Percentiles rank a stretch among this genome's conserved stretches.
Conservation (phyloP, 2,797 vertebrate species). For the Melanotaenia parkinsoni region DNA sequence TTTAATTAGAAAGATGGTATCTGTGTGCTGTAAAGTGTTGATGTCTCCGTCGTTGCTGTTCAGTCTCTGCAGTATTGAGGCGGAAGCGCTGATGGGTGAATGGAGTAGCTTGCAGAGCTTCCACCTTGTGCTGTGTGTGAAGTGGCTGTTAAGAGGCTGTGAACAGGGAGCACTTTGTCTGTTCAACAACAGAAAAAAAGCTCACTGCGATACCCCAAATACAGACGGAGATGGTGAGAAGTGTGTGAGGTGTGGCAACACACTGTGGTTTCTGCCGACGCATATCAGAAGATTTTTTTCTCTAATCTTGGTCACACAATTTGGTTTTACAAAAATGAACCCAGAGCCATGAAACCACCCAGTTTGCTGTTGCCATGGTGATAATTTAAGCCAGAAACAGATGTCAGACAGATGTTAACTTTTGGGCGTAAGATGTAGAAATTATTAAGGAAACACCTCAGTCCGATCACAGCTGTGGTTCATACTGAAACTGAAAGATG, state of each 20-base stretch:
- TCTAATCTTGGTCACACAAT: conserved; percentile 3
- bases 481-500: background rate
- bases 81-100: conserved; percentile 48
- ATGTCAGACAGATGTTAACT: background rate
- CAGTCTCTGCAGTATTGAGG: conserved; percentile 26
- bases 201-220: conserved; percentile 51
- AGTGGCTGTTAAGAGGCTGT: conserved; percentile 86
- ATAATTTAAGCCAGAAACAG: background rate
- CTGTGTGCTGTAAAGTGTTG: conserved; percentile 21
- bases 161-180: conserved; percentile 82
- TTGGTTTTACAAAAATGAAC: background rate
- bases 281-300: conserved; percentile 4
- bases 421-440: background rate
- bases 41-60: conserved; percentile 38
- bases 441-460: too few relatives aligned
- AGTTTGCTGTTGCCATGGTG: background rate
- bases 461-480: background rate
- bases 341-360: background rate
- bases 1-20: too few relatives aligned
- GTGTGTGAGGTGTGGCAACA: background rate
- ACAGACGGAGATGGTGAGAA: conserved; percentile 20
- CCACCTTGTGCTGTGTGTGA: conserved; percentile 79
- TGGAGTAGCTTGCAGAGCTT: conserved; percentile 50
- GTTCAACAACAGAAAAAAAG: conserved; percentile 48
- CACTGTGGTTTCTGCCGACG: background rate